These are phyloP conservation scores for Rhinoraja longicauda DNA, from an alignment of 2,797 vertebrate genomes.

Conservation along the genomic window DNA sequence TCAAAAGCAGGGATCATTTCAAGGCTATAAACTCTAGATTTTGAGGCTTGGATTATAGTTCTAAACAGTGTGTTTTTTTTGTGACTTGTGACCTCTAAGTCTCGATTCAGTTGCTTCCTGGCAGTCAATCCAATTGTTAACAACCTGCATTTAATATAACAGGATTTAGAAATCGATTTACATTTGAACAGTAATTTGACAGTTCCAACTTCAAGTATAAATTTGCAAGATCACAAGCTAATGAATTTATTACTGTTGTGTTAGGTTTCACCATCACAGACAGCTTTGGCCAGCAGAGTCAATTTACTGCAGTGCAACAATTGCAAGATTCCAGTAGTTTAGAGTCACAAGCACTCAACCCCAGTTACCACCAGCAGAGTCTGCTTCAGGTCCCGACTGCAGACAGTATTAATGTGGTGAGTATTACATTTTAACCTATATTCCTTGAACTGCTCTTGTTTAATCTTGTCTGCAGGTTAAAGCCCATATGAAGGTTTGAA, in stretches of 20 bases:
- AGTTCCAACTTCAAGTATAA: background rate
- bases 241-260: conserved; percentile 40
- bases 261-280: conserved; percentile 83
- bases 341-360: conserved; percentile 90
- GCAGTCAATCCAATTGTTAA: background rate
- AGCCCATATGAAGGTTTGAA: background rate
- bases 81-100: background rate
- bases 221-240: background rate
- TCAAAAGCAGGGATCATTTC: background rate
- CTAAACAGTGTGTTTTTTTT: background rate
- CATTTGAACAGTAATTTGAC: background rate
- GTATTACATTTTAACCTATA: conserved; percentile 43
- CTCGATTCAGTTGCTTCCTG: background rate
- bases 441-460: background rate
- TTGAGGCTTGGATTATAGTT: background rate
- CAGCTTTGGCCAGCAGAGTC: conserved; percentile 72
- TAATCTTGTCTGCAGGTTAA: background rate
- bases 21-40: background rate
- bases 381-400: conserved; percentile 73
- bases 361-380: conserved; percentile 80
- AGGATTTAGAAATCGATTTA: background rate
- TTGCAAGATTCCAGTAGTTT: conserved; percentile 98
- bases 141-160: background rate
- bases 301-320: conserved; percentile 86
- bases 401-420: conserved; percentile 62